phyloP scores from a whole-genome alignment of 2,797 vertebrate genomes.

The Staurois parvus region DNA sequence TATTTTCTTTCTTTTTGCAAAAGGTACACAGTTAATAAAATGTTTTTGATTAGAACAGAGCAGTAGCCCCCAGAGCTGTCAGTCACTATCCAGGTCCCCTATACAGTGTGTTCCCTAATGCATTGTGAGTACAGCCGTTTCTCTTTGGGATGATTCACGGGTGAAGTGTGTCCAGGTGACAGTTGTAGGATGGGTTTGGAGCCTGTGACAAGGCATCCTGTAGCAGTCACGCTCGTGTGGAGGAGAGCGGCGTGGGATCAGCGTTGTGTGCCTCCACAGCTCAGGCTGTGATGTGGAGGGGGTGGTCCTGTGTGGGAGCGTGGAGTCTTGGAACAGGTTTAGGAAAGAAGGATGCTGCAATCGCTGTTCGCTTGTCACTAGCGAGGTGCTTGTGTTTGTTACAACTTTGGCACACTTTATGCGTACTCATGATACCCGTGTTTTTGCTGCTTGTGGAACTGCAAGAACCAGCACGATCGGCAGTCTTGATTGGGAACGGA shows the following conservation, averaged over 20 bases:
- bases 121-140: background rate
- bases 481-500: background rate
- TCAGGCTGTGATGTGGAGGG: slow-evolving; percentile 45
- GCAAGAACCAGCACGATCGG: background rate
- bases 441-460: background rate
- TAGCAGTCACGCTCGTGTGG: slow-evolving; percentile 56
- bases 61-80: background rate
- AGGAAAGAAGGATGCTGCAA: background rate
- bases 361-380: background rate
- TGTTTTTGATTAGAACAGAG: too few species aligned
- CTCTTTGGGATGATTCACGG: background rate
- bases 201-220: background rate
- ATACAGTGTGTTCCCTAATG: background rate
- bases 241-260: slow-evolving; percentile 54
- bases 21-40: too few species aligned
- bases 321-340: slow-evolving; percentile 1
- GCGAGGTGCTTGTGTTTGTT: background rate
- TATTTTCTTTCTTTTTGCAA: too few species aligned
- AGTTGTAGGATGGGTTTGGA: background rate
- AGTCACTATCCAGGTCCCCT: background rate
- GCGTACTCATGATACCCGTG: background rate
- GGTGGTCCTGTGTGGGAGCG: slow-evolving; percentile 45
- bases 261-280: slow-evolving; percentile 38
- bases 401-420: background rate
- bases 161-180: slow-evolving; percentile 23